Base-by-base conservation (phyloP, 1,140 invertebrate species). In the Brachionus angularis region DNA sequence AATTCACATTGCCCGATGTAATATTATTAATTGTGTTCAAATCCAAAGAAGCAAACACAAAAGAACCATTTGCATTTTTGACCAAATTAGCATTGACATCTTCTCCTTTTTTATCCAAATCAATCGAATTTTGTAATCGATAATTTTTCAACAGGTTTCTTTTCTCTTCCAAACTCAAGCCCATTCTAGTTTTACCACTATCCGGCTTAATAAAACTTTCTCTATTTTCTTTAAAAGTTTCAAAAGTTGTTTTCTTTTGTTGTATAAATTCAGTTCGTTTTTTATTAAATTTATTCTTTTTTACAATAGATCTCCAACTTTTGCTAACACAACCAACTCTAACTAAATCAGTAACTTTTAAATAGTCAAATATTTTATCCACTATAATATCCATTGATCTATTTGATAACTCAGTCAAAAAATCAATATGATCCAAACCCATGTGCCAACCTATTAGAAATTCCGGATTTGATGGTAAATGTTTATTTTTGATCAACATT, bases 211-310 rank as follows among this genome's bases (percentile, higher is more conserved):
- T n/a, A n/a, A n/a, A n/a, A n/a, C n/a, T n/a, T n/a, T n/a, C n/a
- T n/a, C n/a, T 16, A 36, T 67, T 67, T 34, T 67, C 62, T 47
- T 67, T 67, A 18, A 46, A 47, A 10, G 46, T 67, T 34, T 67
- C 62, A 31, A 16, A 67, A 4, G 33, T 47, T 8, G 46, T 34
- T 18, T 50, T 46, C 16, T 25, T 47, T 5, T 33, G 33, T 16
- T 50, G 33, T 33, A 67, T 10, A 47, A 34, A 67, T 10, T 47
- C 42, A n/a, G 21, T 21, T 31, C 62, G 21, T 18, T 50, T 18
- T 31, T 23, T 29, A 8, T 50, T 67, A 16, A 8, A 1, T 21
- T 67, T 46, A 21, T 67, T 50, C 36, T 67, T 27, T 67, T 47
- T 67, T n/a, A 67, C 42, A 16, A 67, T 29, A 1, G 2, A 3